Conservation (phyloP, 2,113 vertebrate species). For the Micronisus gabar region DNA sequence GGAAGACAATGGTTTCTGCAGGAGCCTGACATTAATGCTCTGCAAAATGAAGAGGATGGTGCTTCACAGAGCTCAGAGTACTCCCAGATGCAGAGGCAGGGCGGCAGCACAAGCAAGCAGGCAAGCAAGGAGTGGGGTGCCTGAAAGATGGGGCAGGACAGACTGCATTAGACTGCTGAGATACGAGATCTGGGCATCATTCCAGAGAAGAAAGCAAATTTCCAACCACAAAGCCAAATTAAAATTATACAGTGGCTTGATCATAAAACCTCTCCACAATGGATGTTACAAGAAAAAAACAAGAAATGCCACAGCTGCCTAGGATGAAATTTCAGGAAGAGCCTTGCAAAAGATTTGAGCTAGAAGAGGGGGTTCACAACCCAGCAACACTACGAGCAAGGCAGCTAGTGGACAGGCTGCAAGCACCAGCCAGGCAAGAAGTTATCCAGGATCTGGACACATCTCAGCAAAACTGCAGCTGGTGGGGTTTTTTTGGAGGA, state of each 20-base stretch:
- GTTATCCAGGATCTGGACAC: neutral
- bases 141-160: neutral
- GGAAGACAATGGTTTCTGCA: neutral
- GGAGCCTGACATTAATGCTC: neutral
- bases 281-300: neutral
- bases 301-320: neutral
- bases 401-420: neutral
- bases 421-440: too few relatives aligned
- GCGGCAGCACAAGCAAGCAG: accelerated
- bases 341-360: neutral
- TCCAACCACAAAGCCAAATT: neutral
- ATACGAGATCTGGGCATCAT: neutral
- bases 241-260: neutral
- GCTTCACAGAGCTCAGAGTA: neutral
- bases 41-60: neutral
- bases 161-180: neutral
- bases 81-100: neutral
- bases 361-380: neutral
- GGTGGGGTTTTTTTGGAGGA: neutral
- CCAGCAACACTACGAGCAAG: accelerated
- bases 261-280: neutral
- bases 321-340: neutral
- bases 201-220: neutral
- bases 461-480: neutral
- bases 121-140: neutral